Conservation (phyloP, 1,140 invertebrate species). For the Drosophila nasuta region DNA sequence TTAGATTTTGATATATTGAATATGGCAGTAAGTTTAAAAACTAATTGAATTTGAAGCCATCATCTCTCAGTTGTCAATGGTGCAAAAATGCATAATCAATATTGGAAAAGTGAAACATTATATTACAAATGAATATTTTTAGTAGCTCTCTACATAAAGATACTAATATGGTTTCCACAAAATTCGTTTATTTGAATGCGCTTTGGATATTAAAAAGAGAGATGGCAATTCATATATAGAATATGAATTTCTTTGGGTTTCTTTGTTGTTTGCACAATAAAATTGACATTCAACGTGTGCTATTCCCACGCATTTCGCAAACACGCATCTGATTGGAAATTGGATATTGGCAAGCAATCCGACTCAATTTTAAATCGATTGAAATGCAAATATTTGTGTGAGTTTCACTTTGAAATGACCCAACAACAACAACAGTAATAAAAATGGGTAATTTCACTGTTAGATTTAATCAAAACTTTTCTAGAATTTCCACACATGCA, state of each 20-base stretch:
- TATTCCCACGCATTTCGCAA: neutral
- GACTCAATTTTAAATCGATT: constrained; percentile 33
- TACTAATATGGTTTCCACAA: no score
- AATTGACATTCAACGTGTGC: constrained; percentile 1
- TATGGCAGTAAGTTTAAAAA: no score
- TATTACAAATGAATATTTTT: no score
- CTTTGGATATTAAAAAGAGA: neutral
- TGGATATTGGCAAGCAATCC: constrained; percentile 13
- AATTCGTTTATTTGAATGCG: neutral
- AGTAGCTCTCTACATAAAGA: no score
- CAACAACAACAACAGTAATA: constrained; percentile 9
- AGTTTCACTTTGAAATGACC: constrained; percentile 36
- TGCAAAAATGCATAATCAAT: no score
- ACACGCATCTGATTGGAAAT: constrained; percentile 20
- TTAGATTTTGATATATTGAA: no score
- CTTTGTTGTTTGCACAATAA: constrained; percentile 13
- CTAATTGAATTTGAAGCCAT: no score
- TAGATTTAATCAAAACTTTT: constrained; percentile 56
- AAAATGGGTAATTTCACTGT: constrained; percentile 20
- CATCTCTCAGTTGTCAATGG: no score
- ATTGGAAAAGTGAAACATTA: no score
- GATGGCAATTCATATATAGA: no score
- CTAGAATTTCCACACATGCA: neutral
- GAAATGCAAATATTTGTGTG: constrained; percentile 46
- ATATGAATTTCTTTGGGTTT: neutral